Conservation (phyloP, 1,140 invertebrate species). For the Drosophila melanogaster region Release_6_plus_ISO1_MT NT_033777.3:13129501-13130000, state of each 20-base stretch:
- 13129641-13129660: conserved; percentile 6
- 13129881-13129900: conserved; percentile 41
- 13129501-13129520: neutral
- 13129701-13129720: conserved; percentile 46
- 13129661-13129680: neutral
- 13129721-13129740: conserved; percentile 62
- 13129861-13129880: conserved; percentile 33
- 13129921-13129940: conserved; percentile 44
- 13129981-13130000: conserved; percentile 44
- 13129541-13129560: conserved; percentile 25
- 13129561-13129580: conserved; percentile 69
- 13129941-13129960: conserved; percentile 49
- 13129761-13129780: conserved; percentile 72
- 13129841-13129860: conserved; percentile 68
- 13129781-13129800: conserved; percentile 38
- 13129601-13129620: conserved; percentile 83
- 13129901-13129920: conserved; percentile 62
- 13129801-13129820: conserved; percentile 69
- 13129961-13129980: conserved; percentile 40
- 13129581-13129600: conserved; percentile 82
- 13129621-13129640: conserved; percentile 76
- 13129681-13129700: neutral
- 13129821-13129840: conserved; percentile 66
- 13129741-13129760: conserved; percentile 80
- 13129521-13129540: neutral